Conservation (phyloP, 2,888 invertebrate genomes). For the Leptothorax acervorum region DNA sequence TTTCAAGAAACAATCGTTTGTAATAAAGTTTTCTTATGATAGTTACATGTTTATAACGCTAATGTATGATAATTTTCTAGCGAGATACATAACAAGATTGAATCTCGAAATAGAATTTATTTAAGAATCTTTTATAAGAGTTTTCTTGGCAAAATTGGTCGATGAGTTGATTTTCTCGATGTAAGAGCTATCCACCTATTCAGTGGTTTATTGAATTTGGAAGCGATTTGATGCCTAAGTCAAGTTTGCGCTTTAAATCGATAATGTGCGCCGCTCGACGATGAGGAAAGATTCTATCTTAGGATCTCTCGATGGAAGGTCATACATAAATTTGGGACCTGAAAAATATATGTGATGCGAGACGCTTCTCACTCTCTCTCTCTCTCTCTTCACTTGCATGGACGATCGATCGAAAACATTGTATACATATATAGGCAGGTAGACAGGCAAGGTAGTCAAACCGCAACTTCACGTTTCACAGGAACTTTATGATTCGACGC, state of each 20-base stretch:
- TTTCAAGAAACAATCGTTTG: background rate
- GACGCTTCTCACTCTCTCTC: constrained; percentile 35
- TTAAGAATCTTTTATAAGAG: background rate
- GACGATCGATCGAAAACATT: constrained; percentile 62
- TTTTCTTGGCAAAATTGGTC: constrained; percentile 24
- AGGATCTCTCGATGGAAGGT: constrained; percentile 64
- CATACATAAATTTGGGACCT: constrained; percentile 74
- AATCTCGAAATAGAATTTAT: constrained; percentile 12
- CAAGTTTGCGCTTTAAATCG: constrained; percentile 67
- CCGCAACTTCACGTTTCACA: constrained; percentile 58
- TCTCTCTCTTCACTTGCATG: constrained; percentile 23
- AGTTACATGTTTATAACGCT: background rate
- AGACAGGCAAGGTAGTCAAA: constrained; percentile 23
- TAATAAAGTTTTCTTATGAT: background rate
- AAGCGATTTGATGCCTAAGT: constrained; percentile 62
- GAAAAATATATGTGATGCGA: constrained; percentile 72
- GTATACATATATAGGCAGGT: constrained; percentile 32
- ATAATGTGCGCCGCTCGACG: constrained; percentile 63
- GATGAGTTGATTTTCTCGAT: constrained; percentile 33
- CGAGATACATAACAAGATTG: background rate
- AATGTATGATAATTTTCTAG: background rate
- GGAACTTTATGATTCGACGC: constrained; percentile 73
- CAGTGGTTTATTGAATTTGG: constrained; percentile 64
- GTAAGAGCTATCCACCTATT: constrained; percentile 32
- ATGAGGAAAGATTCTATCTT: constrained; percentile 69